Percentiles rank a stretch among this genome's conserved stretches.
These are phyloP conservation scores for Dioctria rufipes DNA, from an alignment of 2,888 invertebrate species.

Conservation along the genomic window DNA sequence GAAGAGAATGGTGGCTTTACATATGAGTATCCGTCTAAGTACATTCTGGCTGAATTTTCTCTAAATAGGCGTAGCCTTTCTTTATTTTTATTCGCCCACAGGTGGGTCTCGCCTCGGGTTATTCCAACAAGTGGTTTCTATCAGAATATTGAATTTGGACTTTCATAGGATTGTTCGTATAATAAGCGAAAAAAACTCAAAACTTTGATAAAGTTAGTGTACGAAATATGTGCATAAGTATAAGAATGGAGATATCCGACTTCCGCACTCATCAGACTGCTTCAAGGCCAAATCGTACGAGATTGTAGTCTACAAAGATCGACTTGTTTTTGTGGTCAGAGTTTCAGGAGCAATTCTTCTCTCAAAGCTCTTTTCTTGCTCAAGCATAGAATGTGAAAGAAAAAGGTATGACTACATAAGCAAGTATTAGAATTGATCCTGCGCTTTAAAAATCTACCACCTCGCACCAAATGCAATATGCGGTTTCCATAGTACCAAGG, in stretches of 20 bases:
- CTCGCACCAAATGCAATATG: conserved; percentile 1
- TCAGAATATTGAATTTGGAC: conserved; percentile 8
- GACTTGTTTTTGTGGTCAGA: neutral
- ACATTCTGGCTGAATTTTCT: neutral
- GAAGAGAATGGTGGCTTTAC: neutral
- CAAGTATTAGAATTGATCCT: neutral
- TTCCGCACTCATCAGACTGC: neutral
- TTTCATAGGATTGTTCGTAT: neutral
- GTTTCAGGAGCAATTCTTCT: neutral
- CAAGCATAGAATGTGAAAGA: neutral
- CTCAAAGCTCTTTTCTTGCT: neutral
- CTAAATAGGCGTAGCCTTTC: neutral
- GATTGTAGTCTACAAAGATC: conserved; percentile 19
- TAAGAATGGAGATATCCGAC: neutral
- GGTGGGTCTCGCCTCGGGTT: neutral
- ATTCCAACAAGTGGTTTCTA: conserved; percentile 28
- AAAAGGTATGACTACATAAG: neutral
- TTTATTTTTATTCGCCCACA: neutral
- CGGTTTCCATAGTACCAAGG: conserved; percentile 20
- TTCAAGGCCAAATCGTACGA: conserved; percentile 20
- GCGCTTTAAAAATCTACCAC: conserved; percentile 18
- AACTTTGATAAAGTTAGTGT: neutral
- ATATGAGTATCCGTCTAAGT: neutral
- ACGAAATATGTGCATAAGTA: neutral
- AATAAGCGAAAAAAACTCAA: neutral